Percentiles rank a stretch among this genome's conserved stretches.
phyloP scores from a whole-genome alignment of 2,113 vertebrate genomes.

The Panurus biarmicus region DNA sequence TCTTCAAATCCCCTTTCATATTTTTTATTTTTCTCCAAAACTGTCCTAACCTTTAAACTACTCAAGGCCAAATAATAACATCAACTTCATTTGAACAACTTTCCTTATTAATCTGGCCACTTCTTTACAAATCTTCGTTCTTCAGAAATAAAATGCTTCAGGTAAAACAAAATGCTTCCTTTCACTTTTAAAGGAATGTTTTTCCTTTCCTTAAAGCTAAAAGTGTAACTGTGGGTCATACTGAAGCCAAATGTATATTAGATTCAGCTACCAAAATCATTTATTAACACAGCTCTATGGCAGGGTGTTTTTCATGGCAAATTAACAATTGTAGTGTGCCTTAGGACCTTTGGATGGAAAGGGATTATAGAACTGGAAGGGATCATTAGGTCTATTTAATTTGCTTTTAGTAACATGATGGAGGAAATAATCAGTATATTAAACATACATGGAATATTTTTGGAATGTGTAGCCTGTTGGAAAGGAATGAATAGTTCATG shows the following conservation, averaged over 20 bases:
- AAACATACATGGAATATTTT: slow-evolving; percentile 36
- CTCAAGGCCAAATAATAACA: background rate
- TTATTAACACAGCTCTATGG: background rate
- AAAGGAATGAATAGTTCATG: slow-evolving; percentile 25
- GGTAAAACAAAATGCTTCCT: background rate
- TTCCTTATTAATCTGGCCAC: background rate
- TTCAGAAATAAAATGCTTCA: background rate
- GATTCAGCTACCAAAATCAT: slow-evolving; percentile 8
- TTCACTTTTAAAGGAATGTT: slow-evolving; percentile 2
- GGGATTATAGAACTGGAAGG: background rate
- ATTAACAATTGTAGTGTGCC: background rate
- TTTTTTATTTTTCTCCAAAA: background rate
- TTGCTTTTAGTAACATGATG: background rate
- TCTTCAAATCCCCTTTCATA: background rate
- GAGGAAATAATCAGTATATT: slow-evolving; percentile 50
- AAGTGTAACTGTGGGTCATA: background rate
- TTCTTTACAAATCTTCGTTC: background rate
- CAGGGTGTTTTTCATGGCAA: slow-evolving; percentile 35
- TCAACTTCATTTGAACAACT: background rate
- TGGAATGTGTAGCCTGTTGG: slow-evolving; percentile 9
- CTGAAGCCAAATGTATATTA: background rate
- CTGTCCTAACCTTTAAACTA: background rate
- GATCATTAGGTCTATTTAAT: slow-evolving; percentile 16
- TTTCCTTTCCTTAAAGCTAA: background rate
- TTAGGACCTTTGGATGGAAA: slow-evolving; percentile 35